Base-by-base conservation (phyloP, 2,113 vertebrate species). In the Pangasianodon gigas region DNA sequence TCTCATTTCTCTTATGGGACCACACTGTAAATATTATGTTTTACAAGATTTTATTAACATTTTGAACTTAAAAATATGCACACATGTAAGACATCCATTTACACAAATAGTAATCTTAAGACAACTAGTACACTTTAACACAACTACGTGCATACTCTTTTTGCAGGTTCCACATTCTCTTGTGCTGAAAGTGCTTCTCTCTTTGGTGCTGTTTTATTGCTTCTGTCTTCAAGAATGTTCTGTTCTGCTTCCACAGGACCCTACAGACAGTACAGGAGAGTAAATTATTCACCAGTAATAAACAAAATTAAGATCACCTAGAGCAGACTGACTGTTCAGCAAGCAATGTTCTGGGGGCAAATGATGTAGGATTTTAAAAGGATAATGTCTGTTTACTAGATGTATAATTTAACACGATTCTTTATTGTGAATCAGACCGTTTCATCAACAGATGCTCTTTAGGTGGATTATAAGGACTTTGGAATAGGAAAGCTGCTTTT, bases 101-200 rank as follows among this genome's bases (percentile, higher is more conserved):
- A 46, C 26, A 58, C 80, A 41, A 9, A 37, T n/a, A n/a, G 6
- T n/a, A n/a, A 52, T 79, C 44, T 9, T 18, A 52, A 7, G 26
- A 80, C 14, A 16, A n/a, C 77, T 52, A 29, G 2, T 54, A 32
- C 24, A 79, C 18, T n/a, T 29, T 13, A 74, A 26, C 32, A 41
- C 48, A 19, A 24, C 88, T 96, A 95, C 37, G 92, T 0, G 52
- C 93, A 93, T 1, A 83, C 60, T 93, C 60, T 96, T 90, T 96
- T 96, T 46, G 92, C 18, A 1, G 93, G 88, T 60, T 93, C 92
- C 41, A 74, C 48, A 29, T 92, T 92, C 26, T 94, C 91, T 48
- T 91, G 86, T 2, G 80, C 85, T 88, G 16, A n/a, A 6, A 85
- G 89, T 0, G 87, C 85, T 11, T 93, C 92, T 92, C 96, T 93